A percentile compares a stretch with the other conserved stretches of the same genome.
These are phyloP conservation scores for Scaptomyza caliginosa DNA, from an alignment of 2,888 invertebrate species.

Conservation along the genomic window DNA sequence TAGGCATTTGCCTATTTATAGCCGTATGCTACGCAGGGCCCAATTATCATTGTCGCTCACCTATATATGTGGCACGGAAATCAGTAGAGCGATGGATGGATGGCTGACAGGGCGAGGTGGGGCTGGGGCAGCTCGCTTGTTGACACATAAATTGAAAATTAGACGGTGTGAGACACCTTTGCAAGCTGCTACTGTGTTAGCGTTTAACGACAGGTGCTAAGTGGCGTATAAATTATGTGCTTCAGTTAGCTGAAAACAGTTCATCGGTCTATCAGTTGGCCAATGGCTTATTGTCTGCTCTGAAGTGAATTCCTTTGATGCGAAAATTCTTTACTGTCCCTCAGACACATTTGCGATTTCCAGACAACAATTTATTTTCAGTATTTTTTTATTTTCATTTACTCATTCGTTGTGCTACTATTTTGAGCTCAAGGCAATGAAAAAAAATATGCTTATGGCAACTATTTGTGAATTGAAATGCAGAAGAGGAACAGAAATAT, in stretches of 20 bases:
- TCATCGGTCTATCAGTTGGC: slow-evolving; percentile 28
- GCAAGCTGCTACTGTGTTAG: slow-evolving; percentile 5
- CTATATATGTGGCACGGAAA: slow-evolving; percentile 31
- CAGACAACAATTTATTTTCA: slow-evolving; percentile 20
- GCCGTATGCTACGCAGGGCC: slow-evolving; percentile 29
- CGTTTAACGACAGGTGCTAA: slow-evolving; percentile 49
- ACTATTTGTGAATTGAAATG: background rate
- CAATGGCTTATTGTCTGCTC: slow-evolving; percentile 48
- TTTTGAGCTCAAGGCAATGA: slow-evolving; percentile 12
- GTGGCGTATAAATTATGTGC: slow-evolving; percentile 54
- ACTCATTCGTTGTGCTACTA: slow-evolving; percentile 12
- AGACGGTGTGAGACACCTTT: slow-evolving; percentile 15
- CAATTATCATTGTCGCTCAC: slow-evolving; percentile 25
- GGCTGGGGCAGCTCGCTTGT: slow-evolving; percentile 19
- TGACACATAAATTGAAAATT: slow-evolving; percentile 54
- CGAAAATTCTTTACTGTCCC: slow-evolving; percentile 38
- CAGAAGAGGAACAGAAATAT: too few species aligned
- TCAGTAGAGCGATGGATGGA: slow-evolving; percentile 37
- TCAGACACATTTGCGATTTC: slow-evolving; percentile 30
- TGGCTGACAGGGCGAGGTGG: slow-evolving; percentile 9
- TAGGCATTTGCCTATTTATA: slow-evolving; percentile 33
- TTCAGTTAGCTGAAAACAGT: slow-evolving; percentile 9
- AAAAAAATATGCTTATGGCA: background rate
- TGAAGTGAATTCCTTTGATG: slow-evolving; percentile 47
- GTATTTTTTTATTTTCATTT: slow-evolving; percentile 5